phyloP scores from a whole-genome alignment of 2,797 vertebrate genomes.

The Galago senegalensis region DNA sequence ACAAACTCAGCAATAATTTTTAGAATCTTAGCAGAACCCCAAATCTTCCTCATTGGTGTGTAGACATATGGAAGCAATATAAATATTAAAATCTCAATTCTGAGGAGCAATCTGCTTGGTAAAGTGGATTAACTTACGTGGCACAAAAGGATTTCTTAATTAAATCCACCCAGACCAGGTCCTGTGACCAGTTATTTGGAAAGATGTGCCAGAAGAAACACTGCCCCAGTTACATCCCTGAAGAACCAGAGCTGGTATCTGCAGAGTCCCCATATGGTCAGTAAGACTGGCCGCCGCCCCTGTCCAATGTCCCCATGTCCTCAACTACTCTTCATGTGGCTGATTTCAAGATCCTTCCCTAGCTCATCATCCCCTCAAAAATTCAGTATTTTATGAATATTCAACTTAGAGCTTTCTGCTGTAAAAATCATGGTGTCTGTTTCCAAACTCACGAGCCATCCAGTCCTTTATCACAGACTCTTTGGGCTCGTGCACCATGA shows the following conservation, averaged over 20 bases:
- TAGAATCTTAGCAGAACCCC: constrained; percentile 12
- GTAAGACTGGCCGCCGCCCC: neutral
- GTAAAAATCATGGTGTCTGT: neutral
- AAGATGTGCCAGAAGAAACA: neutral
- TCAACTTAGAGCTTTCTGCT: neutral
- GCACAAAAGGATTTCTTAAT: neutral
- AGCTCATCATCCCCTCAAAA: neutral
- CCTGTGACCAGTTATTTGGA: neutral
- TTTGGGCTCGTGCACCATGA: neutral
- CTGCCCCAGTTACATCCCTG: accelerated
- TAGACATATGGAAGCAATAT: neutral
- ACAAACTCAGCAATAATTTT: neutral
- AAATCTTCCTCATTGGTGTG: neutral
- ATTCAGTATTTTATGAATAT: neutral
- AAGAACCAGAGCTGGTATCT: no score
- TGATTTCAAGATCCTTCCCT: neutral
- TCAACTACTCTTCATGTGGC: neutral
- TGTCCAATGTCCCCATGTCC: accelerated
- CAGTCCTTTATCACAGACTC: neutral
- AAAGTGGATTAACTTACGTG: neutral
- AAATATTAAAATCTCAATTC: neutral
- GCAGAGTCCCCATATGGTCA: no score
- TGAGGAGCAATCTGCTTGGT: neutral
- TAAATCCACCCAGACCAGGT: neutral
- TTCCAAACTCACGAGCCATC: neutral